Base-by-base conservation (phyloP, 2,113 vertebrate genomes). In the Argyrosomus japonicus region DNA sequence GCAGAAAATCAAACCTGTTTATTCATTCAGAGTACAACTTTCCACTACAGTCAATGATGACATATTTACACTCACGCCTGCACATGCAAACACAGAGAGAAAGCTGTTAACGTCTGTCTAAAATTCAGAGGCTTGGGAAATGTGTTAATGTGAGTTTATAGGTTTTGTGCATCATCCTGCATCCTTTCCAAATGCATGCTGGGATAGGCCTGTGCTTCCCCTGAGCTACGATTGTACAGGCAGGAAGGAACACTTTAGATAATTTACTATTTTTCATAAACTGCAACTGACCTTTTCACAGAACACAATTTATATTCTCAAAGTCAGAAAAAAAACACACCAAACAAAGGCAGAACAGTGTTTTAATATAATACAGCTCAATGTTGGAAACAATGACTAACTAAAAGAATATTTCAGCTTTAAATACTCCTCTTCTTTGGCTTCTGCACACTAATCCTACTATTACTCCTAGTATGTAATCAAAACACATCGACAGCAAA, bases 1-100 rank as follows among this genome's bases (percentile, higher is more conserved):
- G 43, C 36, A 64, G 61, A 67, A 70, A 84, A 72, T 45, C 11
- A 14, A 32, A 83, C 23, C 56, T 78, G 76, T 69, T 88, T 75
- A 86, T 69, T 61, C 14, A 86, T 67, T 81, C 79, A 60, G 77
- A 85, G 65, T 63, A 21, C 25, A 77, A 45, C 27, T 84, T 89
- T 90, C 78, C 88, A 53, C 61, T 19, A 53, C 64, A 72, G 40
- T 11, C 25, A 3, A 15, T 19, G 25, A 5, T 72, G 82, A 85
- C 72, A 64, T 82, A 76, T 77, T 70, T 19, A 45, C 77, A 70
- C 74, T 60, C 13, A n/a, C 62, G 78, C 62, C 53, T 83, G 73
- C 63, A 32, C 63, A 32, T 23, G 76, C 61, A 67, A 82, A 86
- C 77, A 76, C 25, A 58, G 29, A 62, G 54, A 48, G 50, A 58